A percentile compares a stretch with the other conserved stretches of the same genome.
Evolutionary conservation across 2,113 vertebrate species (phyloP).

Genomic region (Proteles cristata): DNA sequence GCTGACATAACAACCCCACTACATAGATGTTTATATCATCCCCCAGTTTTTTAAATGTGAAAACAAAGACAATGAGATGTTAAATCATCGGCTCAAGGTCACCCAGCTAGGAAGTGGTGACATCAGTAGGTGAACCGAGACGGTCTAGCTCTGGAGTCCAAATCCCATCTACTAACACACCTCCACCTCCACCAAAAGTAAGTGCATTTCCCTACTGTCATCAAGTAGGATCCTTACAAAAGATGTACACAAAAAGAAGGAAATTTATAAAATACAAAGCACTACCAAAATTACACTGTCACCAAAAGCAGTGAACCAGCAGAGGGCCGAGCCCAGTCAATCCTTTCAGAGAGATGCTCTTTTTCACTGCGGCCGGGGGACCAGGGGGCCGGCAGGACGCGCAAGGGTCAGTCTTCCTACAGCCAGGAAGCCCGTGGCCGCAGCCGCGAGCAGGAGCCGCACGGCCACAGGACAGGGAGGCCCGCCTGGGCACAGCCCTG

Average conservation of each 20-base stretch:
- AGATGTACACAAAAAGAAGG: neutral
- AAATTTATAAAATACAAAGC: neutral
- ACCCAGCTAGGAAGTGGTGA: neutral
- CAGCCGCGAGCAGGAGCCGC: no score
- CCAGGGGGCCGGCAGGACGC: no score
- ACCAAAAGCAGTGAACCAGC: neutral
- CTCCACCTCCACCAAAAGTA: neutral
- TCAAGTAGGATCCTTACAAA: neutral
- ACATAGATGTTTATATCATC: neutral
- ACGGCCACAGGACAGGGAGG: no score
- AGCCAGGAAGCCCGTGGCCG: no score
- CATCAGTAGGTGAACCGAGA: neutral
- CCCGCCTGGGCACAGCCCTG: no score
- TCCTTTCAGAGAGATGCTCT: no score
- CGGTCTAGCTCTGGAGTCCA: neutral
- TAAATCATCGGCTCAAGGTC: neutral
- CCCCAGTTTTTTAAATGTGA: neutral
- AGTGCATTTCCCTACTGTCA: neutral
- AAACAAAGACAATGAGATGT: neutral
- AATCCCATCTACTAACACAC: neutral
- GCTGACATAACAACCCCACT: neutral
- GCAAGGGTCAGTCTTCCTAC: no score
- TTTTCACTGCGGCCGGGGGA: no score
- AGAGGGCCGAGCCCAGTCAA: neutral
- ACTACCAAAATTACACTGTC: neutral